Percentiles rank a stretch among this genome's conserved stretches.
These are phyloP conservation scores for Drepana falcataria DNA, from an alignment of 2,888 invertebrate species.

Conservation along the genomic window DNA sequence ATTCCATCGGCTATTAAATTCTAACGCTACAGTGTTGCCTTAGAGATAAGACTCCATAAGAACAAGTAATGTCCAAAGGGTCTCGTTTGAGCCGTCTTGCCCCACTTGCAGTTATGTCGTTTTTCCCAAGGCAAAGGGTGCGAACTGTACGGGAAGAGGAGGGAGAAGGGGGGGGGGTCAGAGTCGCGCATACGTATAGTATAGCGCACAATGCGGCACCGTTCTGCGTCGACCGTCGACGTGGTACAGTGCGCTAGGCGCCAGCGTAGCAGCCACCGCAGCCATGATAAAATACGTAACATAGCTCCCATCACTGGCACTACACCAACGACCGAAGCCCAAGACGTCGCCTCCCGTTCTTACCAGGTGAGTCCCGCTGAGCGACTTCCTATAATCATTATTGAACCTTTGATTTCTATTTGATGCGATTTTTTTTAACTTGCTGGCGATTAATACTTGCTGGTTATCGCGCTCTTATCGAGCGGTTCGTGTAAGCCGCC, in stretches of 20 bases:
- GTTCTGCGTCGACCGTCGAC: slow-evolving; percentile 66
- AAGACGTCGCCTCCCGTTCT: slow-evolving; percentile 21
- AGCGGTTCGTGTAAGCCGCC: slow-evolving; percentile 15
- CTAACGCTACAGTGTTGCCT: slow-evolving; percentile 21
- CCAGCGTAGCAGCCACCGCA: slow-evolving; percentile 44
- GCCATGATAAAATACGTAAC: slow-evolving; percentile 51
- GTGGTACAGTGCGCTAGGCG: slow-evolving; percentile 55
- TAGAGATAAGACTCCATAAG: slow-evolving; percentile 24
- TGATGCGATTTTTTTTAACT: slow-evolving; percentile 22
- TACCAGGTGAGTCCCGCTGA: slow-evolving; percentile 57
- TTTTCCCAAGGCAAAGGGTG: slow-evolving; percentile 19
- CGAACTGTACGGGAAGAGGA: slow-evolving; percentile 20
- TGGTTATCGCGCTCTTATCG: slow-evolving; percentile 38
- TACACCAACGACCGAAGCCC: slow-evolving; percentile 30
- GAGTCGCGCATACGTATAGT: slow-evolving; percentile 48
- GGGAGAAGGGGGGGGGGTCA: slow-evolving; percentile 27
- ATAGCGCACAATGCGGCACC: slow-evolving; percentile 69
- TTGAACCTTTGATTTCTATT: slow-evolving; percentile 10
- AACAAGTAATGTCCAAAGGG: slow-evolving; percentile 17
- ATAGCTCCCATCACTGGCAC: slow-evolving; percentile 34
- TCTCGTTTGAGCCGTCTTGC: slow-evolving; percentile 14
- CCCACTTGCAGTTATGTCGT: slow-evolving; percentile 28
- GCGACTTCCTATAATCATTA: slow-evolving; percentile 27
- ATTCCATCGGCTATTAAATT: neutral
- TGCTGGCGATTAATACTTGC: slow-evolving; percentile 39